Percentiles rank a stretch among this genome's conserved stretches.
Conservation (phyloP, 2,113 vertebrate species). For the Entelurus aequoreus region DNA sequence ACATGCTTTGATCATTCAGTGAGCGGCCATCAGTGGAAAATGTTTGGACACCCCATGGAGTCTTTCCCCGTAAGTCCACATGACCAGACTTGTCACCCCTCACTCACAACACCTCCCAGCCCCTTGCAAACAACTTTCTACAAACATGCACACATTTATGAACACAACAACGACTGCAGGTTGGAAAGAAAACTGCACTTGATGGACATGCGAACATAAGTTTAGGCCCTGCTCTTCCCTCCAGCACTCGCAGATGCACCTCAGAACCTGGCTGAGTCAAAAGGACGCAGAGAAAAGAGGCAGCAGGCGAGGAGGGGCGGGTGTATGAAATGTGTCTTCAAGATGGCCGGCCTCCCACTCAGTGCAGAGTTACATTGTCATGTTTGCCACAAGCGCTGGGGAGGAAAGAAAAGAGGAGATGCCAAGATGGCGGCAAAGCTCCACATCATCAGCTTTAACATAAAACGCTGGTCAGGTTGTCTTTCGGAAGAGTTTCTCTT, state of each 20-base stretch:
- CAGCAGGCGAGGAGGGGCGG: slow-evolving; percentile 25
- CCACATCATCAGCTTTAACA: slow-evolving; percentile 57
- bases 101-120: slow-evolving; percentile 23
- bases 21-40: too few species aligned
- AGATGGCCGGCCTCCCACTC: slow-evolving; percentile 56
- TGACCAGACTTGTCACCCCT: slow-evolving; percentile 70
- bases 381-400: slow-evolving; percentile 38
- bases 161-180: not conserved
- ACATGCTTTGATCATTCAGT: too few species aligned
- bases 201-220: too few species aligned
- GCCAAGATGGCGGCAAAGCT: slow-evolving; percentile 60
- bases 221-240: not conserved
- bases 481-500: too few species aligned
- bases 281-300: slow-evolving; percentile 25
- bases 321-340: slow-evolving; percentile 57
- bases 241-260: slow-evolving; percentile 37
- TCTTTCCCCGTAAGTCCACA: slow-evolving; percentile 52
- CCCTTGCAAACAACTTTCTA: not conserved
- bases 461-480: too few species aligned
- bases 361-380: slow-evolving; percentile 48
- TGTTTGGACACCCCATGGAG: not conserved
- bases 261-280: slow-evolving; percentile 31
- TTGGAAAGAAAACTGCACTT: not conserved
- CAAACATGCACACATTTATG: not conserved
- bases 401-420: slow-evolving; percentile 33